A percentile compares a stretch with the other conserved stretches of the same genome.
These are phyloP conservation scores for Spheniscus humboldti DNA, from an alignment of 2,797 vertebrate genomes.

Conservation along the genomic window DNA sequence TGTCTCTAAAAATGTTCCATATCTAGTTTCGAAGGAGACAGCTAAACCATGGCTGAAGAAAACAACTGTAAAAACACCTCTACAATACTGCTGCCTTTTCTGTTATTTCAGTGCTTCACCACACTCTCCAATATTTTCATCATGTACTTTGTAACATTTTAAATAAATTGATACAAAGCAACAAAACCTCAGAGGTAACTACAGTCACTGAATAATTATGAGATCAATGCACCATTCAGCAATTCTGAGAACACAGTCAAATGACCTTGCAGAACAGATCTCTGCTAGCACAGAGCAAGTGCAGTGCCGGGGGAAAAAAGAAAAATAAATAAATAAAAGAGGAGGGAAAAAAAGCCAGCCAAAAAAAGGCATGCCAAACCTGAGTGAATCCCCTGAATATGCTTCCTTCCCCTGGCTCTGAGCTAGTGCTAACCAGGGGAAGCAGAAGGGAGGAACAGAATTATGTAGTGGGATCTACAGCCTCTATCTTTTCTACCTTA, in stretches of 20 bases:
- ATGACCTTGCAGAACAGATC: background rate
- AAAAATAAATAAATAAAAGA: background rate
- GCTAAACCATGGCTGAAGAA: background rate
- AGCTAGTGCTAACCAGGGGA: background rate
- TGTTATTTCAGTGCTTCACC: background rate
- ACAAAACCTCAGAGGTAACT: background rate
- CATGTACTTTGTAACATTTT: background rate
- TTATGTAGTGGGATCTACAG: background rate
- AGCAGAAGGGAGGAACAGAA: background rate
- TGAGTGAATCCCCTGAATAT: background rate
- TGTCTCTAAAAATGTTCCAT: background rate
- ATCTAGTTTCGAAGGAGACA: background rate
- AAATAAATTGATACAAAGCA: constrained; percentile 27
- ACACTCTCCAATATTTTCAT: background rate
- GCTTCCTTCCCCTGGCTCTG: background rate
- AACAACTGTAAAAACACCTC: background rate
- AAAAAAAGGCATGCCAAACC: background rate
- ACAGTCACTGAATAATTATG: constrained; percentile 14
- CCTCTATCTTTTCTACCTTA: background rate
- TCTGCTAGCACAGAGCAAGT: background rate
- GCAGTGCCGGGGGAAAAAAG: background rate
- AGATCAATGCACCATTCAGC: background rate
- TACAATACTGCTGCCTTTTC: background rate
- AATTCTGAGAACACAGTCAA: background rate
- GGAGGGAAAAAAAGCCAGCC: background rate